Evolutionary conservation across 1,140 invertebrate species (phyloP).

Genomic region (Bacillus rossius): DNA sequence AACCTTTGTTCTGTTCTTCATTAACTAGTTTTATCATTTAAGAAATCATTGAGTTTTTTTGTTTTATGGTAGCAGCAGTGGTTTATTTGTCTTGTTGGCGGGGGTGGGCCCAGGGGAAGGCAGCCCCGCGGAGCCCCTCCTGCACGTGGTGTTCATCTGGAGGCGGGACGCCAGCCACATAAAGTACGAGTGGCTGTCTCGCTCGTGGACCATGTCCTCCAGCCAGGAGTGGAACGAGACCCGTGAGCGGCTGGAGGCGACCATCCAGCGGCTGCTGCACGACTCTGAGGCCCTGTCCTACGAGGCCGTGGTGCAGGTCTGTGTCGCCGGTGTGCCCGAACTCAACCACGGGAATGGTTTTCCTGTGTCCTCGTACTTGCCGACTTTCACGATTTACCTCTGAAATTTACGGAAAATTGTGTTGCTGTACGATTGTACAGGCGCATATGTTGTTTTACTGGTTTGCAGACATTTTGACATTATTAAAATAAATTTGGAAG

Average conservation of each 20-base stretch:
- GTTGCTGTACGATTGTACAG: no score
- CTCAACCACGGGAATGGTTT: no score
- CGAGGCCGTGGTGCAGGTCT: conserved; percentile 41
- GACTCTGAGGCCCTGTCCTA: conserved; percentile 53
- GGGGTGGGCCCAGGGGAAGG: no score
- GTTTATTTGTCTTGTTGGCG: conserved; percentile 17
- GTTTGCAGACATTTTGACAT: no score
- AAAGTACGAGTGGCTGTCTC: conserved; percentile 81
- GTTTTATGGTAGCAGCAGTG: neutral
- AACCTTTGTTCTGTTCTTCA: no score
- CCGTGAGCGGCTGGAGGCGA: conserved; percentile 61
- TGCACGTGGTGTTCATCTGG: conserved; percentile 85
- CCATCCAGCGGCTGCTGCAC: conserved; percentile 63
- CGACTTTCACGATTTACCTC: no score
- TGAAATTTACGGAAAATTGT: no score
- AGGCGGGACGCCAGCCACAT: conserved; percentile 72
- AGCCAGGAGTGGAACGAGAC: conserved; percentile 63
- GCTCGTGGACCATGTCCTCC: conserved; percentile 38
- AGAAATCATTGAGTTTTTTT: conserved; percentile 26
- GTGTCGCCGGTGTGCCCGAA: no score
- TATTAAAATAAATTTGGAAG: no score
- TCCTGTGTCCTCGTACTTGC: no score
- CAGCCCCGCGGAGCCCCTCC: conserved; percentile 52
- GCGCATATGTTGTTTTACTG: no score
- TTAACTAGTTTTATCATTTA: no score